Evolutionary conservation across 2,888 invertebrate genomes (phyloP).

Genomic region (Ochropleura plecta): DNA sequence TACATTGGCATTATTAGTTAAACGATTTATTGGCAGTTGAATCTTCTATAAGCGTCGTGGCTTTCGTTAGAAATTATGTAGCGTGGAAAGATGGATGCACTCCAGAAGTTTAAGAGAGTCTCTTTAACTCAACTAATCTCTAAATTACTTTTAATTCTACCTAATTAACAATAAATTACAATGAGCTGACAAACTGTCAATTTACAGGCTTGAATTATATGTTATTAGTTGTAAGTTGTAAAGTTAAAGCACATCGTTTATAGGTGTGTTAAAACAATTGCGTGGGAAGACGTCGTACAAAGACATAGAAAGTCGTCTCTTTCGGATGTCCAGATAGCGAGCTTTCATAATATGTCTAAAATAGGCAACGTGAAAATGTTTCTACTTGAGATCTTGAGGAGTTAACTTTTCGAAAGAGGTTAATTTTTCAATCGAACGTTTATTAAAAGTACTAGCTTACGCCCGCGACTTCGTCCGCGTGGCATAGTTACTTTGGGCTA

Average conservation of each 20-base stretch:
- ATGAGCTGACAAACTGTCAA: constrained; percentile 20
- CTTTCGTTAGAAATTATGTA: constrained; percentile 19
- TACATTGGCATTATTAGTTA: constrained; percentile 51
- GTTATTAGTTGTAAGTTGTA: constrained; percentile 44
- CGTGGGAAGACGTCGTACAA: constrained; percentile 83
- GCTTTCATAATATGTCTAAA: constrained; percentile 70
- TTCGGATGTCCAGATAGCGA: constrained; percentile 69
- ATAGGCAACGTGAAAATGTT: constrained; percentile 37
- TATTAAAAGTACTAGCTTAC: background rate
- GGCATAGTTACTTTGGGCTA: too few species aligned
- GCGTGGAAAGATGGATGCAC: constrained; percentile 30
- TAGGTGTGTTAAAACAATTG: constrained; percentile 76
- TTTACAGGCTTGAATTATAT: constrained; percentile 24
- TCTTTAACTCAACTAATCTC: background rate
- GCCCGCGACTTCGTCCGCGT: too few species aligned
- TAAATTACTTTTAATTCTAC: background rate
- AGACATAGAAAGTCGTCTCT: constrained; percentile 71
- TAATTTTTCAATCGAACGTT: background rate
- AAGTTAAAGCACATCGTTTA: constrained; percentile 60
- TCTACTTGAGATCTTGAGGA: constrained; percentile 10
- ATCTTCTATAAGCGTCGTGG: constrained; percentile 24
- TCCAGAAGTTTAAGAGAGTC: constrained; percentile 21
- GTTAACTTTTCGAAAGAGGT: constrained; percentile 10
- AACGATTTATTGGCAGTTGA: constrained; percentile 57
- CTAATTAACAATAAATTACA: constrained; percentile 12